Evolutionary conservation across 2,888 invertebrate species (phyloP), one percentile per base, ranked within the genome.

Genomic region (Molanna angustata): DNA sequence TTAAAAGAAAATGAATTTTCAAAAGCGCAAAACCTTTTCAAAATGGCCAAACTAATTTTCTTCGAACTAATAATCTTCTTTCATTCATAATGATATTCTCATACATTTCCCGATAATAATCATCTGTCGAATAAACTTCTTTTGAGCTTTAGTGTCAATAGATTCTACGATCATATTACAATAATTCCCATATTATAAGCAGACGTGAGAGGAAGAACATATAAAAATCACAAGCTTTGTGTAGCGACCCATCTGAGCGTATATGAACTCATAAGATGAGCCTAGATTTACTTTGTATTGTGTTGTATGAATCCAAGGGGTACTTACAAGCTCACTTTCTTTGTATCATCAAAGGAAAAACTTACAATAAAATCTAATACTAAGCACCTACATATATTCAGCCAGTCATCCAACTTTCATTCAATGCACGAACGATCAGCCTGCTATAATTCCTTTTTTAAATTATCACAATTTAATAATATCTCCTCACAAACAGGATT

Each of bases 291-390:
- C 51, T 58, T 46, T 45, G 52, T 49, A 58, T 58, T 58, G 58
- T 58, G 49, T 40, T 19, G 54, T 44, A 20, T 51, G 50, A 37
- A 51, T 46, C 31, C 45, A 35, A 17, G 19, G 42, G 39, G 20
- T 44, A 35, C 35, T 41, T 20, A 55, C 55, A 58, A 49, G 52
- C 49, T 48, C 49, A 49, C 49, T 18, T 45, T 51, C 56, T 58
- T 58, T 58, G 53, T 58, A 50, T 53, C 58, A 53, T 58, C 58
- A 58, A 58, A 58, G 58, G 58, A 58, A 58, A 58, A 56, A 58
- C 56, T 56, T 47, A 58, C 58, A 58, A 58, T 56, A 56, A 58
- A 58, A 58, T 58, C 55, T 52, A 53, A 58, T 58, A 58, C 56
- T 55, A 55, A 52, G 44, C n/a, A n/a, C n/a, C n/a, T n/a, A n/a